Base-by-base conservation (phyloP, 2,888 invertebrate species). In the Hermaeophaga mercurialis region DNA sequence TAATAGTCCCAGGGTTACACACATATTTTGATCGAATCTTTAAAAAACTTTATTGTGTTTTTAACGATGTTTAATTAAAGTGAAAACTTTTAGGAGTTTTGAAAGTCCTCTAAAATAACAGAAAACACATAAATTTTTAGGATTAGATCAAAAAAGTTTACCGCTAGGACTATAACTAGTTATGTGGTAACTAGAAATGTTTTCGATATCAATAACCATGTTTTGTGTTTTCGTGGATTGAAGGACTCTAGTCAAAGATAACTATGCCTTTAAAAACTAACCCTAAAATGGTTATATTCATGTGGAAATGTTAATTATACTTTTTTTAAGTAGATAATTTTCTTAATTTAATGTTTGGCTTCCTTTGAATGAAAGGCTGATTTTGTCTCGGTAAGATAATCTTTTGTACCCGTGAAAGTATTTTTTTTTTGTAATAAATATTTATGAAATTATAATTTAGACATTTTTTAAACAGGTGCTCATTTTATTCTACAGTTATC, bases 291-390 rank as follows among this genome's bases (percentile, higher is more conserved):
- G 18, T 39, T 12, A 19, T 19, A 39, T 19, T n/a, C 18, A 22
- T 19, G 39, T 22, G 39, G 9, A 39, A 18, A 39, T 19, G 11
- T 39, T 22, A n/a, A 22, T 39, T 12, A 52, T 46, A 46, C 48
- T 59, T 54, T 58, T 12, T 63, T 62, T 59, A 63, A 59, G 59
- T 61, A 59, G 58, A 56, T 48, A 48, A 46, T 58, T 55, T 58
- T 43, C 55, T 56, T 58, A 63, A 56, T 41, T 36, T 49, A 59
- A 68, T 70, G 64, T 62, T 69, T 73, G 70, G 70, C 73, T 73
- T 73, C 70, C 69, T 69, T 70, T 68, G 64, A 61, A 64, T 61
- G 62, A 67, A 74, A 74, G 74, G 74, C 73, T 74, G 74, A 74
- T 74, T 70, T 73, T 63, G 54, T 48, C 48, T 62, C 50, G 44